Conservation (phyloP, 2,888 invertebrate species). For the Marronus borbonicus region DNA sequence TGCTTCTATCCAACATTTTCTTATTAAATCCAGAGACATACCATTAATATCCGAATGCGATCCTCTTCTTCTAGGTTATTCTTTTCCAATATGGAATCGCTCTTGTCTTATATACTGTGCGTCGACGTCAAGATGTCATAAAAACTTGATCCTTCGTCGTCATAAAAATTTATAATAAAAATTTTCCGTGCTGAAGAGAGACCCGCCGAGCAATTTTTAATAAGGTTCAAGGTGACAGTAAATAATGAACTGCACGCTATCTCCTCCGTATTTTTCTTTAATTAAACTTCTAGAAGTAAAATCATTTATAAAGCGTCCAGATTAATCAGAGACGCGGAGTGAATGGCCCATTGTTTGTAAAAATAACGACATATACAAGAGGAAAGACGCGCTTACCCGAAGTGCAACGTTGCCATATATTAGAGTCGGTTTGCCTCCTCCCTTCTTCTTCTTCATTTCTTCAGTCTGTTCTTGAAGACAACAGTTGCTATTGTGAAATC, state of each 20-base stretch:
- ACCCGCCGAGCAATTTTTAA: conserved; percentile 35
- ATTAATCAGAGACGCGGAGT: conserved; percentile 42
- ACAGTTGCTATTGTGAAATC: conserved; percentile 21
- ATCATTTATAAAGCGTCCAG: conserved; percentile 45
- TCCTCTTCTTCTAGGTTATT: background rate
- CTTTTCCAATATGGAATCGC: background rate
- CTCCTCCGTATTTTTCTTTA: conserved; percentile 41
- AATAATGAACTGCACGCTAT: conserved; percentile 39
- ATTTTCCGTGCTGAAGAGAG: conserved; percentile 9
- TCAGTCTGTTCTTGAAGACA: conserved; percentile 13
- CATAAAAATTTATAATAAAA: too few relatives aligned
- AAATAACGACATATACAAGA: conserved; percentile 27
- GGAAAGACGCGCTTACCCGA: background rate
- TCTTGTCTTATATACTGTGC: background rate
- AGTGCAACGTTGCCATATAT: conserved; percentile 1
- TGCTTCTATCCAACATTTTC: background rate
- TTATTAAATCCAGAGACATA: background rate
- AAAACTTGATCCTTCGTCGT: conserved; percentile 31
- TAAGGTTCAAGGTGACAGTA: conserved; percentile 43
- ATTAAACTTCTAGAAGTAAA: conserved; percentile 45
- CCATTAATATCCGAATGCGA: conserved; percentile 8
- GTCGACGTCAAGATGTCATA: conserved; percentile 23
- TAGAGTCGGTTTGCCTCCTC: background rate
- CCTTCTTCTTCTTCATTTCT: background rate
- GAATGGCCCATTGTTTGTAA: conserved; percentile 44